Evolutionary conservation across 2,797 vertebrate genomes (phyloP), one percentile per base, ranked within the genome.

Genomic region (Yasuhikotakia modesta): DNA sequence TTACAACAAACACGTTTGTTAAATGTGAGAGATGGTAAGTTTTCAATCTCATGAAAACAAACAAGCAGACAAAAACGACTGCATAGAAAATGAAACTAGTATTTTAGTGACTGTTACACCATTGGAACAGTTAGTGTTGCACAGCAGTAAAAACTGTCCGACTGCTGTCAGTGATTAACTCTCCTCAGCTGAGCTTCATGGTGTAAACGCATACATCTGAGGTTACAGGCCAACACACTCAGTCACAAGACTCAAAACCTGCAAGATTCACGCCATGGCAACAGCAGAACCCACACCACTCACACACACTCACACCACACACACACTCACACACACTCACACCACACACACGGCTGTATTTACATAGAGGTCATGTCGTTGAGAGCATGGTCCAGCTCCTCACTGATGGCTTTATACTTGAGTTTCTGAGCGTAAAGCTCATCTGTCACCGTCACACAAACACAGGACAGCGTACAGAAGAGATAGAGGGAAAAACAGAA

Each of bases 401-500:
- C 93, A 14, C 95, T 97, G 93, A 96, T 94, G 32, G 95, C 95
- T 90, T 96, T 97, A 93, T 96, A 95, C 91, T 97, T 97, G 78
- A 97, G 94, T 90, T 97, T 97, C 92, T 96, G 95, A 86, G 95
- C 91, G 1, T 96, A 96, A 3, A 97, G 93, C 91, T 97, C 94
- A 17, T 97, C 95, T 97, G 76, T 45, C 70, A 84, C 50, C 84
- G 32, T 22, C 46, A n/a, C n/a, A n/a, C n/a, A n/a, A n/a, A n/a
- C n/a, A n/a, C n/a, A n/a, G n/a, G n/a, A n/a, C n/a, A n/a, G n/a
- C n/a, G n/a, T n/a, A n/a, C n/a, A n/a, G n/a, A n/a, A n/a, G n/a
- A 77, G 27, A 81, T 2, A 83, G 79, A 83, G 43, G 83, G 30
- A 30, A 73, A 17, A 68, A 67, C 14, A 60, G 39, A 48, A 48